Base-by-base conservation (phyloP, 2,113 vertebrate genomes). In the Hydrochoerus hydrochaeris region DNA sequence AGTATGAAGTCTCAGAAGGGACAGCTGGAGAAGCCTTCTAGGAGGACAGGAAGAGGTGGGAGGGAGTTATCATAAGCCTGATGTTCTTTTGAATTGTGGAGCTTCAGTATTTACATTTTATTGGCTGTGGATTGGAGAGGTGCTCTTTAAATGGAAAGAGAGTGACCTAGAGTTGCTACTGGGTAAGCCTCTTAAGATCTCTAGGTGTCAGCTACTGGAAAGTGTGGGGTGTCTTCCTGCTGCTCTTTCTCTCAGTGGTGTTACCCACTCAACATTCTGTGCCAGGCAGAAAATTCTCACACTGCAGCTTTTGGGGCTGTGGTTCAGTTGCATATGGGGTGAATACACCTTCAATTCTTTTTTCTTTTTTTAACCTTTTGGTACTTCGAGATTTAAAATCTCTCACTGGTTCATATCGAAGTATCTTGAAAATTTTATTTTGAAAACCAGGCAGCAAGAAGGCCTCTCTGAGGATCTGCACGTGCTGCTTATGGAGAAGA, bases 71-170 rank as follows among this genome's bases (percentile, higher is more conserved):
- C 60, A 32, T 44, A 54, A 54, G 46, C 11, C 16, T 19, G 16
- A 1, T 88, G 65, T 89, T 86, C 83, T 16, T 96, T 69, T 81
- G 75, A 73, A 97, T 92, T 65, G 20, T 26, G 41, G 44, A 96
- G 82, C 9, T 11, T 65, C 19, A n/a, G 35, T 69, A 91, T 96
- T 97, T 83, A 30, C 54, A 26, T 97, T 98, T 97, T 97, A 92
- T 96, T 97, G 96, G 86, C 96, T 97, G 54, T 17, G 3, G 91
- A 94, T 52, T 97, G 93, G 90, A 90, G 87, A 98, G 62, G 73
- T 93, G 58, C 94, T 94, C 88, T 97, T 95, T 90, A 95, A 94
- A 92, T 92, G 90, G 95, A 96, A 93, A 81, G 95, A 94, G 94
- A 90, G 85, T 92, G 35, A 96, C 94, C 92, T 26, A 58, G 77